These are phyloP conservation scores for Podiceps cristatus DNA, from an alignment of 2,113 vertebrate genomes.

Conservation along the genomic window DNA sequence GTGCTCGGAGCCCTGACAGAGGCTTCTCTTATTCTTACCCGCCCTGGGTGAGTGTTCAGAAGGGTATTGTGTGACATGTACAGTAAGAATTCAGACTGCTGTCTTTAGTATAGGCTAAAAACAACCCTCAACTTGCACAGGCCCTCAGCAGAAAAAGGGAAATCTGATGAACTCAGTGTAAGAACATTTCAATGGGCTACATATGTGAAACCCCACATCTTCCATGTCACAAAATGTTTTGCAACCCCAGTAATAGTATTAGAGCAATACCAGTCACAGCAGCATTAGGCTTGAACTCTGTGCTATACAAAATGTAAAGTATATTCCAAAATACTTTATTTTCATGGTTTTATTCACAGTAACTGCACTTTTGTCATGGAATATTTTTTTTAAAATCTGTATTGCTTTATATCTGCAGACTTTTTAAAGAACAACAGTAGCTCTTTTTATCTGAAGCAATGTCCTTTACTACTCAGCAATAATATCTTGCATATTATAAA, in stretches of 20 bases:
- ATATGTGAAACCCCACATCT: background rate
- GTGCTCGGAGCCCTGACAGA: background rate
- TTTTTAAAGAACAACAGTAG: background rate
- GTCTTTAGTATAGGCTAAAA: background rate
- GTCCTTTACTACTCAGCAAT: background rate
- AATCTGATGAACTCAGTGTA: background rate
- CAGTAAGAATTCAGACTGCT: background rate
- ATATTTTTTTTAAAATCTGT: background rate
- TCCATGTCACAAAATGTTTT: background rate
- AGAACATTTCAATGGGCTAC: background rate
- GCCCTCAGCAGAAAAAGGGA: background rate
- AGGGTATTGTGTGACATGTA: accelerated
- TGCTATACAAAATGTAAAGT: background rate
- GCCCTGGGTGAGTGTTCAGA: background rate
- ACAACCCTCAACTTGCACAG: background rate
- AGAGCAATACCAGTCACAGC: background rate
- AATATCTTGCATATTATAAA: background rate
- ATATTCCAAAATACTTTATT: background rate
- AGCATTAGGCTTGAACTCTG: background rate
- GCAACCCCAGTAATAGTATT: background rate
- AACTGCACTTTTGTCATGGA: background rate
- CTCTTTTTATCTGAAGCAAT: background rate
- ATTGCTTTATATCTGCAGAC: background rate
- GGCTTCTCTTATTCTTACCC: background rate
- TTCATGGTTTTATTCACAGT: background rate